These are phyloP conservation scores for Neosalanx taihuensis DNA, from an alignment of 2,797 vertebrate genomes.

Conservation along the genomic window DNA sequence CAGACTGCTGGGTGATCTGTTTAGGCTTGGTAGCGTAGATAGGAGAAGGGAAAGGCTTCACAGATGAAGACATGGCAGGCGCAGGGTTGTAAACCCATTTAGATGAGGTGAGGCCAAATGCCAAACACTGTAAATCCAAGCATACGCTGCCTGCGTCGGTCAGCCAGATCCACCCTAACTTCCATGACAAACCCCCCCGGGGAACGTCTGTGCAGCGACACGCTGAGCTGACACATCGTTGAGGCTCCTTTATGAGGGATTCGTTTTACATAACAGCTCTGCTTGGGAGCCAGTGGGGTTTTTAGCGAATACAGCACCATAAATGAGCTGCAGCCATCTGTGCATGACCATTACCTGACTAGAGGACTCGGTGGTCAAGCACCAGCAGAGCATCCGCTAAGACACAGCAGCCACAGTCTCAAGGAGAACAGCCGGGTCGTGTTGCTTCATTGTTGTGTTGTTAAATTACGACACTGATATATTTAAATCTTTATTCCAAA, in stretches of 20 bases:
- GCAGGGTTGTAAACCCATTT: conserved; percentile 49
- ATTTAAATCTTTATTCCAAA: neutral
- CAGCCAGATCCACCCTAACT: conserved; percentile 54
- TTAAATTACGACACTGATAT: too few relatives aligned
- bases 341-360: conserved; percentile 29
- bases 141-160: conserved; percentile 40
- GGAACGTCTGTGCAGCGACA: conserved; percentile 43
- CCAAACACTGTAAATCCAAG: conserved; percentile 51
- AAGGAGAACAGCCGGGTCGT: too few relatives aligned
- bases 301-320: conserved; percentile 34
- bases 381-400: too few relatives aligned
- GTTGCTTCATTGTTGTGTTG: too few relatives aligned
- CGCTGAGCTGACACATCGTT: conserved; percentile 52
- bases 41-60: conserved; percentile 31
- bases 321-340: conserved; percentile 42
- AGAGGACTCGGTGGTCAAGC: conserved; percentile 29
- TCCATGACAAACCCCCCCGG: conserved; percentile 42
- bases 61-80: conserved; percentile 17
- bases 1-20: conserved; percentile 27
- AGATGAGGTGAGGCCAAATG: conserved; percentile 52
- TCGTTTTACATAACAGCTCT: conserved; percentile 50
- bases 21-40: conserved; percentile 37
- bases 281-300: conserved; percentile 31
- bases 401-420: too few relatives aligned
- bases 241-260: conserved; percentile 16